Conservation (phyloP, 64 coral and sea anemone genomes). For the Platygyra sinensis region DNA sequence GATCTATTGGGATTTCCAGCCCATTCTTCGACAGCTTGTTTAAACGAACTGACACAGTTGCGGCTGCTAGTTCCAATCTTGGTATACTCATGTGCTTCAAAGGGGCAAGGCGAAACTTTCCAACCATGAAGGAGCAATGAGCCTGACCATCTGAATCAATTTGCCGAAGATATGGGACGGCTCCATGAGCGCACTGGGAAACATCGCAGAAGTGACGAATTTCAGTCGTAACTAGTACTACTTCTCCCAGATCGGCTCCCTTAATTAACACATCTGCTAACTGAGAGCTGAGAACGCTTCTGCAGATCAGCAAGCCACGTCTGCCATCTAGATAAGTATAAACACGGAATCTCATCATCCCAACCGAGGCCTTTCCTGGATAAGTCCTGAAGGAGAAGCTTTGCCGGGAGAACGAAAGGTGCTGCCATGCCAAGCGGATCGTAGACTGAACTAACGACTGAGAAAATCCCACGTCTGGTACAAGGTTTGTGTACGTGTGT, state of each 20-base stretch:
- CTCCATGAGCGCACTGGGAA: too few relatives aligned
- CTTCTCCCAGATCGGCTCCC: constrained; percentile 18
- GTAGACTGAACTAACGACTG: background rate
- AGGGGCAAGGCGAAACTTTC: constrained; percentile 28
- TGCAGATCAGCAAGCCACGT: background rate
- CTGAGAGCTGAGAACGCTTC: background rate
- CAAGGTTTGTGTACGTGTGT: too few relatives aligned
- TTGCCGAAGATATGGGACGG: too few relatives aligned
- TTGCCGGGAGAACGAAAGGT: too few relatives aligned
- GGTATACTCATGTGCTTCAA: constrained; percentile 24
- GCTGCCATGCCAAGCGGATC: background rate
- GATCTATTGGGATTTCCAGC: constrained; percentile 16
- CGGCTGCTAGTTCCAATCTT: background rate
- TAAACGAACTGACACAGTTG: constrained; percentile 17
- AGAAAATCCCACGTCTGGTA: constrained; percentile 37
- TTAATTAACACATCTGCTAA: background rate
- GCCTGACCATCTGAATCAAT: constrained; percentile 3
- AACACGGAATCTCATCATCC: too few relatives aligned
- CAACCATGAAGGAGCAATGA: constrained; percentile 11
- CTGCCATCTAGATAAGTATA: too few relatives aligned
- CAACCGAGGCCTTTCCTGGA: too few relatives aligned
- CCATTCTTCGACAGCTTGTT: constrained; percentile 27
- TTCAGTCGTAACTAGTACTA: too few relatives aligned
- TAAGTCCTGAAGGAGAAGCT: too few relatives aligned
- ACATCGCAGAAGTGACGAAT: too few relatives aligned